These are phyloP conservation scores for Macaca mulatta DNA, from an alignment of 2,113 vertebrate genomes.

Conservation along the genomic window DNA sequence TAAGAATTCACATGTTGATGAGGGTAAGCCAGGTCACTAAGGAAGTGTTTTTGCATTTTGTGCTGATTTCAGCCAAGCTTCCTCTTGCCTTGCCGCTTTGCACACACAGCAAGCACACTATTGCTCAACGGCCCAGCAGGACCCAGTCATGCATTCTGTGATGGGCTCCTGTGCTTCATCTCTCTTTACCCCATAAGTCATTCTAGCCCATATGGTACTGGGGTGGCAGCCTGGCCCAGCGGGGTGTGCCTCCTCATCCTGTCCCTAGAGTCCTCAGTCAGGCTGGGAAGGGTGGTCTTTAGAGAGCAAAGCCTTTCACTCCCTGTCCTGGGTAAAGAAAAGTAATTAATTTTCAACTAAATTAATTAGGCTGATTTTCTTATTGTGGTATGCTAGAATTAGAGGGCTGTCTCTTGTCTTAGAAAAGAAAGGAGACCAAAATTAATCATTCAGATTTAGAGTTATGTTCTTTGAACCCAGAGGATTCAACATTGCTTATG, in stretches of 20 bases:
- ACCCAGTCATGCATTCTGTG: background rate
- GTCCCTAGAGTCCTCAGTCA: background rate
- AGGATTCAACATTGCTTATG: background rate
- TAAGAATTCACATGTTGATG: background rate
- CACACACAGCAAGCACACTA: too few species aligned
- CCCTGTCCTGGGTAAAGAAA: background rate
- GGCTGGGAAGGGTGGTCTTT: background rate
- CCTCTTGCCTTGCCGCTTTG: background rate
- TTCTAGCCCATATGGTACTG: background rate
- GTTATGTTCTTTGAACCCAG: background rate
- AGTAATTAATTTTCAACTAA: background rate
- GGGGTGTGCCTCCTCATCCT: background rate
- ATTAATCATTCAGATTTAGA: background rate
- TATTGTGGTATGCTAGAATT: background rate
- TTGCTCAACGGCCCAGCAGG: too few species aligned
- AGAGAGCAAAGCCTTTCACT: background rate
- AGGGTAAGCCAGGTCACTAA: background rate
- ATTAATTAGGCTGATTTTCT: background rate
- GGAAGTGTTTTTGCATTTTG: background rate
- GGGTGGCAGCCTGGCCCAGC: background rate
- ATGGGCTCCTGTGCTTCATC: background rate
- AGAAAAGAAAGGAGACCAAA: background rate
- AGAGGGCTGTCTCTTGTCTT: background rate
- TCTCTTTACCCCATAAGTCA: background rate
- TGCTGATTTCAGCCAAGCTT: rapidly evolving